These are phyloP conservation scores for Zeus faber DNA, from an alignment of 2,113 vertebrate species.

Conservation along the genomic window DNA sequence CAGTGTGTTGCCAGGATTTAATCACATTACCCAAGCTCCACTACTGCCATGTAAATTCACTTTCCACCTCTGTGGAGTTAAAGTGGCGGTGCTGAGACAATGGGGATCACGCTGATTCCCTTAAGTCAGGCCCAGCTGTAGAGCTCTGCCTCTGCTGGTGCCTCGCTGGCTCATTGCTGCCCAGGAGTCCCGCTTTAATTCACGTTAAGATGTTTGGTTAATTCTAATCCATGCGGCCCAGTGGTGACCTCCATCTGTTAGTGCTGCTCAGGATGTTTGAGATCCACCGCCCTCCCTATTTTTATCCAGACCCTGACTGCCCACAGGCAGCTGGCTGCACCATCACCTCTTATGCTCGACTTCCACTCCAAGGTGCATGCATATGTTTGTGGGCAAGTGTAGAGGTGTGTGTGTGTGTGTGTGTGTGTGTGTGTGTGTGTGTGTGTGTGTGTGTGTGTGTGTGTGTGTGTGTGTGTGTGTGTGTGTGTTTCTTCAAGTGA, in stretches of 20 bases:
- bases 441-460: constrained; percentile 28
- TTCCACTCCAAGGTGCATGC: constrained; percentile 29
- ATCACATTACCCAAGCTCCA: constrained; percentile 62
- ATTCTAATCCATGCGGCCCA: constrained; percentile 47
- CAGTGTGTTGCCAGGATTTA: constrained; percentile 59
- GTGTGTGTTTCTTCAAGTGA: constrained; percentile 17
- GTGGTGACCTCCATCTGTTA: constrained; percentile 55
- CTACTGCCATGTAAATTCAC: constrained; percentile 60
- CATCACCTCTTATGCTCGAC: constrained; percentile 42
- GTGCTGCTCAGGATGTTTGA: constrained; percentile 39
- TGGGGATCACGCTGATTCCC: constrained; percentile 22
- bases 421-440: constrained; percentile 16
- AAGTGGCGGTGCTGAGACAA: constrained; percentile 23
- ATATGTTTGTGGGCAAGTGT: constrained; percentile 30
- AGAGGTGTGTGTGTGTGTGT: constrained; percentile 29
- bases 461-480: constrained; percentile 33
- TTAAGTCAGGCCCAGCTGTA: constrained; percentile 34
- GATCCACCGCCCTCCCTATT: constrained; percentile 38
- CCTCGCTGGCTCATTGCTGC: constrained; percentile 10
- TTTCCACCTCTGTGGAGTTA: constrained; percentile 33
- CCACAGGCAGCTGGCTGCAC: constrained; percentile 50
- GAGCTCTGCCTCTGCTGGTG: constrained; percentile 7
- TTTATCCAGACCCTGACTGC: too few relatives aligned
- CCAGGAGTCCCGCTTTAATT: constrained; percentile 44
- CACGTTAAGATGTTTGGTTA: constrained; percentile 42